Evolutionary conservation across 2,888 invertebrate genomes (phyloP), one percentile per base, ranked within the genome.

Genomic region (Heliconius aoede): DNA sequence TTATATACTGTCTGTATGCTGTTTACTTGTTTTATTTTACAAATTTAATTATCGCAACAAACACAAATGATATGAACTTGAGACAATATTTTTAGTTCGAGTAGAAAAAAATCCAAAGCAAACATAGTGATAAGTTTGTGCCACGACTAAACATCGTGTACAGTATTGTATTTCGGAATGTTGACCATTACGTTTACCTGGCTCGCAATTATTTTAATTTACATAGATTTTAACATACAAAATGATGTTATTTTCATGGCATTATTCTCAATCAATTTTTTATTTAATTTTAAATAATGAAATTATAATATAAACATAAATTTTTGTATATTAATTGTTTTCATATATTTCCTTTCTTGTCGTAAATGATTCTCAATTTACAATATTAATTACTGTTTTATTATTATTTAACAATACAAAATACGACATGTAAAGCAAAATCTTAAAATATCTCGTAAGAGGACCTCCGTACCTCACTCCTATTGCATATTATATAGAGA

Each of bases 71-170:
- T 64, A 36, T 24, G 32, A 36, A 64, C 24, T 36, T n/a, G 36
- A 64, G 64, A 64, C 64, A 64, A 64, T 64, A 24, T 64, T 32
- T 64, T 62, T 36, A 36, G 32, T 24, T 64, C 13, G 64, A 11
- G 30, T 3, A 30, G 61, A 28, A 64, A 64, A 32, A 21, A 32
- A 24, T 24, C 9, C 46, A 46, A 21, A n/a, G 32, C 36, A 64
- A 64, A 64, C 32, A 64, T 36, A 36, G 32, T 64, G 64, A 64
- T 64, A 64, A 36, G 13, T 64, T 32, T 32, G 32, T 36, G n/a
- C 4, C 64, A 64, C 32, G 64, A 32, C 36, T 32, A 64, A 64
- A 64, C 36, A 64, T 15, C 64, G 36, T 64, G 40, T 60, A 24
- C n/a, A 11, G 58, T 60, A n/a, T 13, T 24, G 26, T 26, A 18